These are phyloP conservation scores for Pachyramphus minor DNA, from an alignment of 2,113 vertebrate genomes.

Conservation along the genomic window DNA sequence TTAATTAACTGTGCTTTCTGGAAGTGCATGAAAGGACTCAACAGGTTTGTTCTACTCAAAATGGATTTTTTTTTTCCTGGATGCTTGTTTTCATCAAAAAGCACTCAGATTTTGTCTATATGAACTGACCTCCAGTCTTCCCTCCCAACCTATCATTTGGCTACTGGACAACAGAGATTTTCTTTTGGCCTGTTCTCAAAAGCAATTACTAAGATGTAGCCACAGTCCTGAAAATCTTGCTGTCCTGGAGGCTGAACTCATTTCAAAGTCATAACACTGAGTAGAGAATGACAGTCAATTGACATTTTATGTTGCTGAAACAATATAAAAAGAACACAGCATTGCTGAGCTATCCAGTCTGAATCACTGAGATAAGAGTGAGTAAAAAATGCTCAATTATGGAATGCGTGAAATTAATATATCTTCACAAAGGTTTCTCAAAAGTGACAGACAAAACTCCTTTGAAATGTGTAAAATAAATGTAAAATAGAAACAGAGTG, in stretches of 20 bases:
- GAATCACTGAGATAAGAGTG: neutral
- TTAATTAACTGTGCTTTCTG: neutral
- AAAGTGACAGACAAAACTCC: neutral
- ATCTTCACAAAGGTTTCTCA: neutral
- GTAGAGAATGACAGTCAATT: neutral
- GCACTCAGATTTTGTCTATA: neutral
- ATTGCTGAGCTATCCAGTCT: neutral
- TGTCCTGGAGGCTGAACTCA: neutral
- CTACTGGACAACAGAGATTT: neutral
- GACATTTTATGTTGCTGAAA: neutral
- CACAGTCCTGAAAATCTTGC: neutral
- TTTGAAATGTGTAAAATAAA: neutral
- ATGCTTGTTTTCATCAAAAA: neutral
- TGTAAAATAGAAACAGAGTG: neutral
- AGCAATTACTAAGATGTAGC: neutral
- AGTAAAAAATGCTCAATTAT: neutral
- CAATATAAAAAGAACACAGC: neutral
- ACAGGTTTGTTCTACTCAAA: neutral
- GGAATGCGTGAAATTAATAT: neutral
- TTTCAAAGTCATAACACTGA: neutral
- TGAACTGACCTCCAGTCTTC: neutral
- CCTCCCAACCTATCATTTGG: neutral
- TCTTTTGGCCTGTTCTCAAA: neutral
- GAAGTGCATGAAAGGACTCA: neutral
- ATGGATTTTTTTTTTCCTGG: neutral